Evolutionary conservation across 2,888 invertebrate genomes (phyloP), one percentile per base, ranked within the genome.

Genomic region (Dione vanillae): DNA sequence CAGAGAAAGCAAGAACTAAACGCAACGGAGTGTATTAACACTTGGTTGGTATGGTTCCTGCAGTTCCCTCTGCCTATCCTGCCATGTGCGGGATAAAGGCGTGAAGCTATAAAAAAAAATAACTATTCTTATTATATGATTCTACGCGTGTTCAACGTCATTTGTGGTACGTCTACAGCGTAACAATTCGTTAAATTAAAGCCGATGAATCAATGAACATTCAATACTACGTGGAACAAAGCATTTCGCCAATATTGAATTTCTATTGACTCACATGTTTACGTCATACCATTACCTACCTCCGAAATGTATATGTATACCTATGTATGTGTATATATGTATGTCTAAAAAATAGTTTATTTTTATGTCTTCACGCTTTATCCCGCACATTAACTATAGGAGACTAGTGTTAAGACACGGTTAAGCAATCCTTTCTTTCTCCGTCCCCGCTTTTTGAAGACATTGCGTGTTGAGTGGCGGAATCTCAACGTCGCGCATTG

Each of bases 141-240:
- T 64, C 20, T 41, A 64, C 67, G 67, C 72, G 73, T 75, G 74
- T 68, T 70, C 62, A 61, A 56, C 52, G 68, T 74, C 73, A 69
- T 41, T 69, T 58, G 70, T 43, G 65, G 62, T 59, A 51, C 43
- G 59, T 20, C 12, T 2, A 12, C 14, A 35, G 61, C 64, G 64
- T 64, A 27, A 67, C 73, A 59, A 62, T 70, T 52, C 61, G 47
- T 43, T 45, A 64, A 74, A 67, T 73, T 69, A 65, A 65, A 68
- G 67, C 49, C 71, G 67, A 69, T 69, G 71, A 71, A 73, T 69
- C 71, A 66, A 74, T 74, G 72, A 65, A 67, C 70, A 64, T 69
- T 70, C 70, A 64, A 67, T 61, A 69, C 68, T 70, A 68, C 70
- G 20, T 61, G 71, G 69, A 69, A 76, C 71, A 71, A 69, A 74